Evolutionary conservation across 2,113 vertebrate genomes (phyloP), one percentile per base, ranked within the genome.

Genomic region (Brachyistius frenatus): DNA sequence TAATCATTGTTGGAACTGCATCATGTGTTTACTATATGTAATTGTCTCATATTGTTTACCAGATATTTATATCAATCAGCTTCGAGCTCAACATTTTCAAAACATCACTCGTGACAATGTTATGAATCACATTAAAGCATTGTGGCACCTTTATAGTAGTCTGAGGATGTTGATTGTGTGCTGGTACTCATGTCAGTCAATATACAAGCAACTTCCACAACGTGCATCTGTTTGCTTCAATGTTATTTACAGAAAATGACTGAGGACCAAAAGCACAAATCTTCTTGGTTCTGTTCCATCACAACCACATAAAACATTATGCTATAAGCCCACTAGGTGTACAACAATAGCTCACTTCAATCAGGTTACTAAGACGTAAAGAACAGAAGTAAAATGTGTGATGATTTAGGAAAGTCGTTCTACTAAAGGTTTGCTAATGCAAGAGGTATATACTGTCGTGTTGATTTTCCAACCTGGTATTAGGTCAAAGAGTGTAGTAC

Each of bases 1-100:
- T 86, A 86, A 73, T 88, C 78, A 80, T 85, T 81, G 86, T 78
- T 85, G 81, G 79, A 91, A 84, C 83, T 81, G 82, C 89, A 73
- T 90, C 81, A 14, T 73, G 90, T 92, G 86, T 91, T 90, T 85
- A 88, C 84, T 91, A 73, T 90, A 81, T 86, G 89, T 92, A 90
- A 79, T 76, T 78, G 89, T 90, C 89, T 86, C 83, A 88, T 90
- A 89, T 90, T 86, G 90, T 93, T 92, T 91, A 90, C 83, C 85
- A 82, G 88, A 89, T 92, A 88, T 93, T 93, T 91, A 90, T 92
- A 92, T 88, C 82, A 79, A 84, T 85, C 84, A 73, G 90, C 90
- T 91, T 88, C 70, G 83, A 89, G 89, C 84, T 68, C 71, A 62
- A 81, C 85, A 72, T 88, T 89, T 88, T 79, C 73, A 64, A 69